phyloP scores from a whole-genome alignment of 2,113 vertebrate species.

The Cavia aperea region DNA sequence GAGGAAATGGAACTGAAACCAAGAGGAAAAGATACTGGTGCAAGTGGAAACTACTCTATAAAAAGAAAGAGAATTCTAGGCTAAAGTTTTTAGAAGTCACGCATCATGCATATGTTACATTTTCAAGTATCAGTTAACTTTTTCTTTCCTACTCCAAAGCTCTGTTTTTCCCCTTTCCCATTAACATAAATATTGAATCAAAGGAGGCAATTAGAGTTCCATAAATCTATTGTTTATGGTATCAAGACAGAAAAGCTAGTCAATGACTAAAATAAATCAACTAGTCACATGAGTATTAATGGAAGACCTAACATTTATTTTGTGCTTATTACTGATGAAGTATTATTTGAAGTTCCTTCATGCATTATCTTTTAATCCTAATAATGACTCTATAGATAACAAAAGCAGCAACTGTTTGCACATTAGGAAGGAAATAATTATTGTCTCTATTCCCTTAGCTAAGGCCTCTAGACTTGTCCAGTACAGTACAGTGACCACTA shows the following conservation, averaged over 20 bases:
- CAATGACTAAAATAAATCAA: constrained; percentile 53
- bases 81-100: background rate
- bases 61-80: background rate
- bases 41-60: background rate
- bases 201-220: constrained; percentile 36
- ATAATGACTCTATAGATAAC: background rate
- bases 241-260: constrained; percentile 5
- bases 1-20: constrained; percentile 58
- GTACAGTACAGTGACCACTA: background rate
- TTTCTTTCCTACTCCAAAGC: background rate
- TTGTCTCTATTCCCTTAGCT: background rate
- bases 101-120: background rate
- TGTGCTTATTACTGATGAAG: background rate
- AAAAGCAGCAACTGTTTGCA: background rate
- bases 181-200: constrained; percentile 38
- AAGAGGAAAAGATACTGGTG: background rate
- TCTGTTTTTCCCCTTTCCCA: background rate
- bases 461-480: background rate
- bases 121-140: background rate
- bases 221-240: constrained; percentile 42
- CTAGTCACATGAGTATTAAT: constrained; percentile 17
- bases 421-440: background rate
- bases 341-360: too few relatives aligned
- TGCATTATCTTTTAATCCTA: constrained; percentile 40
- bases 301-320: constrained; percentile 45